Evolutionary conservation across 2,888 invertebrate species (phyloP), one percentile per base, ranked within the genome.

Genomic region (Stenoptilia bipunctidactyla): DNA sequence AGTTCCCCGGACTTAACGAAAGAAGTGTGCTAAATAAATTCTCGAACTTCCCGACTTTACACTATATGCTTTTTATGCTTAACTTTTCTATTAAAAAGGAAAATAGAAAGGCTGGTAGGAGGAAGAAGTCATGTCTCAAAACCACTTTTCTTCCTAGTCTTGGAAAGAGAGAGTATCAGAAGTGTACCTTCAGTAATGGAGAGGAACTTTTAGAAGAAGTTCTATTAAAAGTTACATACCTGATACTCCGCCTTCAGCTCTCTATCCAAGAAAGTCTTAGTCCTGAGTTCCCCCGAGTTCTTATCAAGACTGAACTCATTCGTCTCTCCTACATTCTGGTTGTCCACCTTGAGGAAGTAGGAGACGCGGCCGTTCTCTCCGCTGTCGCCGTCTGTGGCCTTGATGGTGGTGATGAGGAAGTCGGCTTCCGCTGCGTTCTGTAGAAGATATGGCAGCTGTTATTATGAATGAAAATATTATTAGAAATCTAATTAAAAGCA

Each of bases 311-410:
- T 86, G 67, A 97, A 97, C 64, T 95, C 93, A 8, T 88, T 86
- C 0, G 95, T 96, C 64, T 92, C 91, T 45, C 90, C 91, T 0
- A 91, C 88, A 53, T 93, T 91, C 51, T 87, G 85, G 56, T 92
- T 91, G 49, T 89, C 88, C 33, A 92, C 88, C 72, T 93, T 93
- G 44, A 94, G 77, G 63, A 91, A 92, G 72, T 96, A 97, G 1
- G 92, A 91, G 0, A 96, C 86, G 39, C 89, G 85, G 1, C 96
- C 96, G 66, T 94, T 95, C 49, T 92, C 91, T 1, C 94, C 94
- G 0, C 87, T 84, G 61, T 96, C 96, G 49, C 89, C 88, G 60
- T 96, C 96, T 0, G 86, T 85, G 0, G 96, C 96, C 59, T 90
- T 89, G 0, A 96, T 91, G 1, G 91, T 92, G 60, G 94, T 89